Percentiles rank a stretch among this genome's conserved stretches.
Conservation (phyloP, 2,797 vertebrate species). For the Microctenopoma stevenorrisi region DNA sequence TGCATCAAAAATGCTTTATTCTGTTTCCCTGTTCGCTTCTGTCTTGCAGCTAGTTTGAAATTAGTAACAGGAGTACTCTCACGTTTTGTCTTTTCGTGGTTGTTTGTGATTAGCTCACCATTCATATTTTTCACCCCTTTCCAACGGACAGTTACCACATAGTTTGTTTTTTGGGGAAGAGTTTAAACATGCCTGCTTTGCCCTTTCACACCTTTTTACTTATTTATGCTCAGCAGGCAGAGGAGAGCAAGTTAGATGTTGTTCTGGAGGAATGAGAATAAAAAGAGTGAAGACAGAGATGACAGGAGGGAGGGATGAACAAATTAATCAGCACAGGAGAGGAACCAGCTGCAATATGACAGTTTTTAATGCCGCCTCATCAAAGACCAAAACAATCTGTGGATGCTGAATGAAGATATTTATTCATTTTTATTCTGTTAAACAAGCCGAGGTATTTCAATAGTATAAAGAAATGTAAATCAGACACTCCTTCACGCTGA, state of each 20-base stretch:
- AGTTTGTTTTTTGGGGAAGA: neutral
- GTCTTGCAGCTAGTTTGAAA: slow-evolving; percentile 46
- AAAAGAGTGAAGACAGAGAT: slow-evolving; percentile 23
- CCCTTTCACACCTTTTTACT: neutral
- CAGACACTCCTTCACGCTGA: slow-evolving; percentile 31
- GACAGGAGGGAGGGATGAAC: slow-evolving; percentile 46
- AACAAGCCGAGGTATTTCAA: slow-evolving; percentile 30
- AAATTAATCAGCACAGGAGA: slow-evolving; percentile 56
- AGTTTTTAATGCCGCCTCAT: slow-evolving; percentile 47
- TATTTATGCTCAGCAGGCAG: slow-evolving; percentile 1
- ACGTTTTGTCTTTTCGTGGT: slow-evolving; percentile 12
- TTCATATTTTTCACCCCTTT: slow-evolving; percentile 1
- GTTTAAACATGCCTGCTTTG: neutral
- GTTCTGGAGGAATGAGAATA: slow-evolving; percentile 23
- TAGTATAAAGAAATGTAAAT: slow-evolving; percentile 31
- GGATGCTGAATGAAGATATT: slow-evolving; percentile 43
- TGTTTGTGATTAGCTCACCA: neutral
- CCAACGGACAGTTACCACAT: neutral
- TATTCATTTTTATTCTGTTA: slow-evolving; percentile 49
- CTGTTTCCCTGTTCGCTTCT: slow-evolving; percentile 42
- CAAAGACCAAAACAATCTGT: slow-evolving; percentile 53
- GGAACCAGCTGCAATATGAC: slow-evolving; percentile 57
- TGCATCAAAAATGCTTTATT: slow-evolving; percentile 56
- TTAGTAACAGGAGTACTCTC: slow-evolving; percentile 22
- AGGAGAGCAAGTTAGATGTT: slow-evolving; percentile 5